Base-by-base conservation (phyloP, 2,797 vertebrate species). In the Xyrichtys novacula region DNA sequence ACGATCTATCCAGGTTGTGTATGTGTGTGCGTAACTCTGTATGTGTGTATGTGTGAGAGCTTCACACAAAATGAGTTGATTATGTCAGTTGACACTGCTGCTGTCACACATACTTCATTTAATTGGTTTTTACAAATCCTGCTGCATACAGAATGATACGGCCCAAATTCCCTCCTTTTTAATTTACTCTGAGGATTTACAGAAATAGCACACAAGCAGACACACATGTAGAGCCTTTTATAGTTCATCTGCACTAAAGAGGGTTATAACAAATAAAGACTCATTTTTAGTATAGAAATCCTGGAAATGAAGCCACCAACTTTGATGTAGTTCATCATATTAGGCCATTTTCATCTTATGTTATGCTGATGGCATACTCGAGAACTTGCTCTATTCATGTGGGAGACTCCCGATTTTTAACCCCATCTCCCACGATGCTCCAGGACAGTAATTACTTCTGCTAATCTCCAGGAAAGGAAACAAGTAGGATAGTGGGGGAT, bases 141-240 rank as follows among this genome's bases (percentile, higher is more conserved):
- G 7, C 55, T 56, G 65, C 48, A 54, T 31, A 52, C 53, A 47
- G 31, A 74, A 54, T 38, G 36, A 61, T 71, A 64, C 25, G 50
- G 52, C 48, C 47, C 25, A 55, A 67, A 75, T 72, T 47, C n/a
- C 19, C 32, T 65, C 29, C 2, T 63, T 67, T 58, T 10, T 74
- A 52, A 69, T 76, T 65, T 68, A 47, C 65, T 62, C 34, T 22
- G 22, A 64, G 69, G 72, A 69, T 77, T 74, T 68, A 73, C 43
- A 42, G 25, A 66, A 74, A 75, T 62, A 65, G 48, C 20, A 31
- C 1, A 3, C 15, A 20, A 49, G 57, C 28, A 47, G 43, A 46
- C 56, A 48, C 31, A 57, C 25, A 61, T 29, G 64, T 9, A 71
- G 17, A 48, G 49, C 17, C 26, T 22, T 34, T 66, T 62, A 17